Evolutionary conservation across 2,888 invertebrate species (phyloP).

Genomic region (Apotomis capreana): DNA sequence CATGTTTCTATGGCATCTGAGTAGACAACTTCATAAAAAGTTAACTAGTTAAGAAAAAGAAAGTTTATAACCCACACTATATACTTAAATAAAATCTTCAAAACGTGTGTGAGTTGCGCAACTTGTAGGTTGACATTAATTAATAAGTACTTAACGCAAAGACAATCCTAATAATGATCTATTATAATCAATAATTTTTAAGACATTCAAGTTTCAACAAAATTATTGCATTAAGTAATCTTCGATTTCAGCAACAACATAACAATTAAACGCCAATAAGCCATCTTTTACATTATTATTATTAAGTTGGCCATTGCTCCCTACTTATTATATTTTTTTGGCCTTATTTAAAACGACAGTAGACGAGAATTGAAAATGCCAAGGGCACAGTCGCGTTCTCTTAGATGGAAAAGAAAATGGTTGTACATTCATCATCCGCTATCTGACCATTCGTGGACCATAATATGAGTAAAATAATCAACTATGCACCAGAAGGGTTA

Average conservation of each 20-base stretch:
- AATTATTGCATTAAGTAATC: not conserved
- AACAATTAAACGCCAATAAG: conserved; percentile 12
- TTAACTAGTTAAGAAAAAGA: too few relatives aligned
- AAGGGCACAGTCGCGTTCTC: too few relatives aligned
- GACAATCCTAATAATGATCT: not conserved
- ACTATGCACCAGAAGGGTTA: too few relatives aligned
- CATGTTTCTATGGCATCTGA: too few relatives aligned
- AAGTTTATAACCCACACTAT: not conserved
- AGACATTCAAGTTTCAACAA: not conserved
- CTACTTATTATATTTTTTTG: not conserved
- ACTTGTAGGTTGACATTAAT: not conserved
- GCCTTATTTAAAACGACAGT: conserved; percentile 16
- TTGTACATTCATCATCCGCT: too few relatives aligned
- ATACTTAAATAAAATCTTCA: not conserved
- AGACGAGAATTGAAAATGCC: not conserved
- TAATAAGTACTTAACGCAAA: not conserved
- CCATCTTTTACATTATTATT: conserved; percentile 16
- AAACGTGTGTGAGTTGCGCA: too few relatives aligned
- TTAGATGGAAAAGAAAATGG: too few relatives aligned
- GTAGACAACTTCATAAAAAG: too few relatives aligned
- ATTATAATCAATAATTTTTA: not conserved
- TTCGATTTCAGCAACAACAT: not conserved
- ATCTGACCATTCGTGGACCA: too few relatives aligned
- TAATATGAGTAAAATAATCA: too few relatives aligned
- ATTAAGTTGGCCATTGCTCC: conserved; percentile 19